Conservation (phyloP, 2,888 invertebrate genomes). For the Thera obeliscata region DNA sequence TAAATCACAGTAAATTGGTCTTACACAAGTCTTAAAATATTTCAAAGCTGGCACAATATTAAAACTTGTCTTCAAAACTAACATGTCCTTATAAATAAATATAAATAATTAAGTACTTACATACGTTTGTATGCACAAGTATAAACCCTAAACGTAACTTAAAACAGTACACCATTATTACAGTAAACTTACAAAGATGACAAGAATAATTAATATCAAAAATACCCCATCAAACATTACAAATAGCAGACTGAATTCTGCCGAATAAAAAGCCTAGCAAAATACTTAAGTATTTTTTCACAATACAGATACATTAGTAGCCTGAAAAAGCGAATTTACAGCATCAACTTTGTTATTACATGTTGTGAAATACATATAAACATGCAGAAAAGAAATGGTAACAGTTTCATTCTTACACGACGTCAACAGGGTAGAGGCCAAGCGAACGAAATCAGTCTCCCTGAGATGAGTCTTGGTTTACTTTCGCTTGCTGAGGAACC, state of each 20-base stretch:
- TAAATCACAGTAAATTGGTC: conserved; percentile 72
- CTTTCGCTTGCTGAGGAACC: no score
- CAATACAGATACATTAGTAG: background rate
- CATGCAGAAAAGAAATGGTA: background rate
- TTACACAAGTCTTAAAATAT: conserved; percentile 35
- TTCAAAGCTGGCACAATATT: conserved; percentile 33
- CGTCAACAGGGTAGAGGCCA: no score
- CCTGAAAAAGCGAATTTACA: background rate
- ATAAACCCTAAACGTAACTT: conserved; percentile 5
- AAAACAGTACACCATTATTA: conserved; percentile 16
- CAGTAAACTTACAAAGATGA: conserved; percentile 19
- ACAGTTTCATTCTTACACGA: background rate
- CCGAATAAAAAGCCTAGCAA: conserved; percentile 18
- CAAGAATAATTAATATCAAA: conserved; percentile 15
- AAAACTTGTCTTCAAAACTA: conserved; percentile 37
- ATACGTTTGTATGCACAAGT: conserved; percentile 29
- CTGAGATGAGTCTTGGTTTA: no score
- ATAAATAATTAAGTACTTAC: conserved; percentile 36
- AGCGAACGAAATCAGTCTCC: no score
- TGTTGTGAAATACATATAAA: background rate
- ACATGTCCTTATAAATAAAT: conserved; percentile 39
- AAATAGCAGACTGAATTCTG: conserved; percentile 7
- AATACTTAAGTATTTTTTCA: conserved; percentile 16
- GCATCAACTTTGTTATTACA: background rate
- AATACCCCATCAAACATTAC: conserved; percentile 5